Base-by-base conservation (phyloP, 2,113 vertebrate species). In the Colinus virginianus region DNA sequence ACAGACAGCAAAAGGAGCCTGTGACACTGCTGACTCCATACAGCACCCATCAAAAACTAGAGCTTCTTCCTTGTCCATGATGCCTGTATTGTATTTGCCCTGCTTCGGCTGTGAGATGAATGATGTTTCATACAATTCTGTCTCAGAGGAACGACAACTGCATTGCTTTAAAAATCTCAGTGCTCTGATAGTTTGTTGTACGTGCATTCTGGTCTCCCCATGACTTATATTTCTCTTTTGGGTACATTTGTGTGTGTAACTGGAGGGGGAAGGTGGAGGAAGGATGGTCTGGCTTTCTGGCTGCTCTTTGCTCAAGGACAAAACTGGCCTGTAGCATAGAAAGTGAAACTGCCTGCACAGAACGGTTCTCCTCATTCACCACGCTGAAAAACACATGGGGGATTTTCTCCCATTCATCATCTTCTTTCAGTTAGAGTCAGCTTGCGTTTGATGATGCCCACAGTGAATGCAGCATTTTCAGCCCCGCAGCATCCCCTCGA, bases 351-450 rank as follows among this genome's bases (percentile, higher is more conserved):
- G 40, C 12, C 36, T 79, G 36, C 71, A 80, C 20, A 74, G 46
- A 93, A 64, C 28, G 25, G 84, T 75, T 53, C 51, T 91, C 49
- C 46, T 28, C 55, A 84, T 90, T 86, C 61, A 83, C 36, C 20
- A 13, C 28, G 21, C 87, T 79, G 81, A 72, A 94, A 91, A 94
- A 76, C 56, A 64, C 19, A 84, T 56, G 19, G 95, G 92, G 94
- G 49, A 83, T 94, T 94, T 94, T 87, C 70, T 90, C 55, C 36
- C 34, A 34, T 90, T 94, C 72, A 75, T 91, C 53, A 58, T 70
- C 64, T 38, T 63, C 82, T 96, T 93, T 96, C 89, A 70, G 48
- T 94, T 94, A 88, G 42, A 86, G 62, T 93, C 86, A 85, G 80
- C 62, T 34, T 66, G 48, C 64, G 34, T 82, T 76, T 83, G 46